phyloP scores from a whole-genome alignment of 2,113 vertebrate genomes.

The Lasiurus borealis region DNA sequence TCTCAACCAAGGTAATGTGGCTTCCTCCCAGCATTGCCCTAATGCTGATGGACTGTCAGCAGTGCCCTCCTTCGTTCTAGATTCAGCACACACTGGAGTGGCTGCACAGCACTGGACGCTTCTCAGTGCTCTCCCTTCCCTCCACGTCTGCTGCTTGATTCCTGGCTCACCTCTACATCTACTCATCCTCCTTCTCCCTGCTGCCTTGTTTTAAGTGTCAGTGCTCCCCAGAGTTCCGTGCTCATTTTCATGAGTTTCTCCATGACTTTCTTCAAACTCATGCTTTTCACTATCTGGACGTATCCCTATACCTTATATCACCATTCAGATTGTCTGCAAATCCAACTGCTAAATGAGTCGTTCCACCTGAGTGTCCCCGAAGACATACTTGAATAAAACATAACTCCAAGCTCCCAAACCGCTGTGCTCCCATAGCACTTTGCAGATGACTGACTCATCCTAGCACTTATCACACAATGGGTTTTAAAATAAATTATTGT shows the following conservation, averaged over 20 bases:
- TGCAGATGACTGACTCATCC: neutral
- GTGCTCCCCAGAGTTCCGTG: neutral
- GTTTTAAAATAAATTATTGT: neutral
- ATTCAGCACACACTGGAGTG: neutral
- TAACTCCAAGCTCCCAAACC: neutral
- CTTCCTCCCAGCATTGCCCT: neutral
- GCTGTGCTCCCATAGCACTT: neutral
- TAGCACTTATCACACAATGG: neutral
- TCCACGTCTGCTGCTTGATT: neutral
- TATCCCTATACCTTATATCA: neutral
- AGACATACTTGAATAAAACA: neutral
- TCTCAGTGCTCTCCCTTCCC: neutral
- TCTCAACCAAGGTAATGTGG: neutral
- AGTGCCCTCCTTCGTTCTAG: neutral
- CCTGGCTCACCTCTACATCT: neutral
- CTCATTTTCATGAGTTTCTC: neutral
- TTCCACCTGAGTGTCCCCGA: neutral
- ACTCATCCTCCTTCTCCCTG: neutral
- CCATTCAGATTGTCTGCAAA: neutral
- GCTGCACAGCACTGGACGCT: accelerated
- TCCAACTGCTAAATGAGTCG: neutral
- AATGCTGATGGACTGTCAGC: neutral
- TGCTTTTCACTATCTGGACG: neutral
- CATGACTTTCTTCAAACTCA: neutral
- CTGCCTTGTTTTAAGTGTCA: neutral